Conservation (phyloP, 2,888 invertebrate species). For the Cheilosia soror region DNA sequence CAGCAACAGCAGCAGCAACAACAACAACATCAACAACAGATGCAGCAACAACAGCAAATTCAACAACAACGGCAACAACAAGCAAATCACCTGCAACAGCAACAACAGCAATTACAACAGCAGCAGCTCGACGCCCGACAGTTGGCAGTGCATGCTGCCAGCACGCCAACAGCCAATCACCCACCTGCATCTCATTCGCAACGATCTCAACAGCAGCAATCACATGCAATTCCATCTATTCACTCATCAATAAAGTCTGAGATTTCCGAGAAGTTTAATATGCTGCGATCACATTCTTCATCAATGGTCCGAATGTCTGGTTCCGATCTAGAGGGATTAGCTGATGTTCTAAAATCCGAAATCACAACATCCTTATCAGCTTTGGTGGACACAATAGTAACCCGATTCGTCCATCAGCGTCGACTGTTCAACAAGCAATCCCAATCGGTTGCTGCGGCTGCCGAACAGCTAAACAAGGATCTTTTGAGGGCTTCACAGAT, state of each 20-base stretch:
- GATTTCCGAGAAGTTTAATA: slow-evolving; percentile 90
- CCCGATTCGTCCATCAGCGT: slow-evolving; percentile 92
- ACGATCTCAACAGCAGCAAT: slow-evolving; percentile 81
- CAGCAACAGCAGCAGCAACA: slow-evolving; percentile 81
- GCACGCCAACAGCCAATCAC: slow-evolving; percentile 22
- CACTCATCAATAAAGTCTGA: slow-evolving; percentile 86
- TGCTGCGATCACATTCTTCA: slow-evolving; percentile 89
- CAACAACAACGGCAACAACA: slow-evolving; percentile 80
- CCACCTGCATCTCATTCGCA: slow-evolving; percentile 74
- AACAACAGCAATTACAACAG: slow-evolving; percentile 80
- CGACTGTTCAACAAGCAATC: slow-evolving; percentile 90
- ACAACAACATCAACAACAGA: slow-evolving; percentile 80
- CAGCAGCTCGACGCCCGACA: slow-evolving; percentile 33
- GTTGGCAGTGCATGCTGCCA: slow-evolving; percentile 28
- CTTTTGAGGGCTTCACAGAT: slow-evolving; percentile 92
- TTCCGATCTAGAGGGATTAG: slow-evolving; percentile 93
- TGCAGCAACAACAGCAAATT: slow-evolving; percentile 79
- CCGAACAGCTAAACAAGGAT: slow-evolving; percentile 94
- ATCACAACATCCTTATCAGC: slow-evolving; percentile 93
- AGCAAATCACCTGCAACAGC: slow-evolving; percentile 77
- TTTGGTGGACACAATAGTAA: slow-evolving; percentile 94
- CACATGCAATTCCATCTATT: slow-evolving; percentile 73
- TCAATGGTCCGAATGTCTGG: slow-evolving; percentile 89
- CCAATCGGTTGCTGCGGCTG: slow-evolving; percentile 91
- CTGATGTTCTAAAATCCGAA: slow-evolving; percentile 96